phyloP scores from a whole-genome alignment of 2,797 vertebrate genomes.

The Betta splendens region DNA sequence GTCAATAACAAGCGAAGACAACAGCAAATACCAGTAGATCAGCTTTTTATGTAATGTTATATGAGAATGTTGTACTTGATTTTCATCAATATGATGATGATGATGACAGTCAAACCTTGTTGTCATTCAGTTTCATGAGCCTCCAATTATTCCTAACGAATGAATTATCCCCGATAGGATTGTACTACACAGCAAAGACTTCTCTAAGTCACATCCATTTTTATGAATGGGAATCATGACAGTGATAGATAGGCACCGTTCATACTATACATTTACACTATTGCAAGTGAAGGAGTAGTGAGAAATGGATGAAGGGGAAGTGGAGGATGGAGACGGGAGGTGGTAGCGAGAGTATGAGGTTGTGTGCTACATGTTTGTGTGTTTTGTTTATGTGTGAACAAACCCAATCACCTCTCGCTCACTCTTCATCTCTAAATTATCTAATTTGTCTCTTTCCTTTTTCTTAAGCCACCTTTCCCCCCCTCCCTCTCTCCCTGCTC shows the following conservation, averaged over 20 bases:
- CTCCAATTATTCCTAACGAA: background rate
- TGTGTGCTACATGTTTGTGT: constrained; percentile 15
- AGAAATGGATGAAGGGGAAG: background rate
- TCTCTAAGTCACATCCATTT: constrained; percentile 55
- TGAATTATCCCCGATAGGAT: constrained; percentile 10
- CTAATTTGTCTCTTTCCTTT: constrained; percentile 56
- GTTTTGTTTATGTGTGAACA: constrained; percentile 48
- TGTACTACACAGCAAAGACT: background rate
- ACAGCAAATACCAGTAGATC: background rate
- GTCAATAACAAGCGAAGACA: constrained; percentile 38
- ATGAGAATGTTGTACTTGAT: constrained; percentile 6
- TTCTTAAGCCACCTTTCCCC: constrained; percentile 57
- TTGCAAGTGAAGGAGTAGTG: constrained; percentile 9
- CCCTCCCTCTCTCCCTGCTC: constrained; percentile 48
- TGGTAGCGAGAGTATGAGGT: constrained; percentile 1
- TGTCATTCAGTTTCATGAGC: constrained; percentile 4
- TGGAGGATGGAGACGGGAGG: background rate
- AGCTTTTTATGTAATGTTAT: constrained; percentile 6
- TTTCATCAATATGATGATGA: background rate
- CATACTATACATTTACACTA: constrained; percentile 51
- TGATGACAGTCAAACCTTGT: too few relatives aligned
- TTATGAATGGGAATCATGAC: constrained; percentile 74
- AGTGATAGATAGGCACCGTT: constrained; percentile 51
- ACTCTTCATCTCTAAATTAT: constrained; percentile 50
- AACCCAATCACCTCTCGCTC: constrained; percentile 65